Percentiles rank a stretch among this genome's conserved stretches.
These are phyloP conservation scores for Spilogale gracilis DNA, from an alignment of 2,113 vertebrate genomes.

Conservation along the genomic window DNA sequence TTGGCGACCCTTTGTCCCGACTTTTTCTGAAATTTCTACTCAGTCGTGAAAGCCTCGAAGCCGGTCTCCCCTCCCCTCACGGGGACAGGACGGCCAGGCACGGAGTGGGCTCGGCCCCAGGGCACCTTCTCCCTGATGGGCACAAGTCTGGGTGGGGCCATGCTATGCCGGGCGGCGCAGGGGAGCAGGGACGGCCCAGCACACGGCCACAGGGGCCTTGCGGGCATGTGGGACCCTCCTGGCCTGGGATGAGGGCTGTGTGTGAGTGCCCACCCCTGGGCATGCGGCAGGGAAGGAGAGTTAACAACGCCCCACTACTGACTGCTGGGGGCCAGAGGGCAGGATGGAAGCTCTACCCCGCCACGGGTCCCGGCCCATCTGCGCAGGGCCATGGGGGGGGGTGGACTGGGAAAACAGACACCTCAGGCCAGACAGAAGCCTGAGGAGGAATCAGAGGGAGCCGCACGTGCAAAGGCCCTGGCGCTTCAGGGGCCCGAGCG, in stretches of 20 bases:
- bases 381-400: not conserved
- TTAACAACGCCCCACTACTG: fast-evolving
- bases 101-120: fast-evolving
- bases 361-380: not conserved
- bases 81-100: not conserved
- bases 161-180: not conserved
- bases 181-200: not conserved
- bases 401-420: fast-evolving
- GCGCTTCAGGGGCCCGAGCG: fast-evolving
- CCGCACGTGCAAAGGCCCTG: fast-evolving
- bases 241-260: not conserved
- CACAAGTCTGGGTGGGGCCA: not conserved
- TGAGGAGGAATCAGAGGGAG: too few relatives aligned
- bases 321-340: fast-evolving
- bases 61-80: fast-evolving
- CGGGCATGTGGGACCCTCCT: not conserved
- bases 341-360: fast-evolving
- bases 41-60: fast-evolving
- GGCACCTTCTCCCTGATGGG: not conserved
- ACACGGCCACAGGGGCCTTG: not conserved
- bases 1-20: fast-evolving
- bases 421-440: not conserved
- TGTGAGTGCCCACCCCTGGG: not conserved
- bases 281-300: fast-evolving
- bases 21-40: not conserved